Conservation (phyloP, 2,888 invertebrate genomes). For the Bellardia pandia region DNA sequence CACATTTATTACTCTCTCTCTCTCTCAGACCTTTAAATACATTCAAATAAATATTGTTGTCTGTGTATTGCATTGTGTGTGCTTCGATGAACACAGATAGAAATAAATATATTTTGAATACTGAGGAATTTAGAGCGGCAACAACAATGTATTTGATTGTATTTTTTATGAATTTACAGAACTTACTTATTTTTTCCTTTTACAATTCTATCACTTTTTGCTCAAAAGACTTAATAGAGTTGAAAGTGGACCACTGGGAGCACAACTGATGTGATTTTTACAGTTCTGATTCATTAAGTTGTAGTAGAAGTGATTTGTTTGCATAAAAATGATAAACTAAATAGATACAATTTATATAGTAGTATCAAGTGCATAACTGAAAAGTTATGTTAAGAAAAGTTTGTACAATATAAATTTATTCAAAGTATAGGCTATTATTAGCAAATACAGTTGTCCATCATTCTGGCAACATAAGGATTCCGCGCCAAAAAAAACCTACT, state of each 20-base stretch:
- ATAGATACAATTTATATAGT: not conserved
- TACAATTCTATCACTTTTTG: not conserved
- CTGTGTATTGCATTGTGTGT: not conserved
- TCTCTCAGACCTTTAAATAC: not conserved
- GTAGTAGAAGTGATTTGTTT: not conserved
- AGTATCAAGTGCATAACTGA: not conserved
- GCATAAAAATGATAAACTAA: not conserved
- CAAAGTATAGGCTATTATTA: no score
- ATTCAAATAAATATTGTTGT: slow-evolving; percentile 35
- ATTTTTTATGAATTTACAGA: slow-evolving; percentile 13
- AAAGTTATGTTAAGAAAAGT: no score
- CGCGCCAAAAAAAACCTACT: no score
- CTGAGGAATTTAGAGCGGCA: not conserved
- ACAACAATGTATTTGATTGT: slow-evolving; percentile 4
- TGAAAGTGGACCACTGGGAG: slow-evolving; percentile 19
- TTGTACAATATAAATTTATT: no score
- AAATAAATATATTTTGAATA: slow-evolving; percentile 44
- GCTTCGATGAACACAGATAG: slow-evolving; percentile 9
- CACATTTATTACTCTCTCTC: slow-evolving; percentile 33
- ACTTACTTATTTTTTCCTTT: not conserved
- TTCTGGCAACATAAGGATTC: no score
- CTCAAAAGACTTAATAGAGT: slow-evolving; percentile 5
- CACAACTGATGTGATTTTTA: slow-evolving; percentile 1
- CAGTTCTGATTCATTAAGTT: slow-evolving; percentile 24
- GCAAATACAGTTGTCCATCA: no score